A percentile compares a stretch with the other conserved stretches of the same genome.
Conservation (phyloP, 2,888 invertebrate genomes). For the Electrophaes corylata region DNA sequence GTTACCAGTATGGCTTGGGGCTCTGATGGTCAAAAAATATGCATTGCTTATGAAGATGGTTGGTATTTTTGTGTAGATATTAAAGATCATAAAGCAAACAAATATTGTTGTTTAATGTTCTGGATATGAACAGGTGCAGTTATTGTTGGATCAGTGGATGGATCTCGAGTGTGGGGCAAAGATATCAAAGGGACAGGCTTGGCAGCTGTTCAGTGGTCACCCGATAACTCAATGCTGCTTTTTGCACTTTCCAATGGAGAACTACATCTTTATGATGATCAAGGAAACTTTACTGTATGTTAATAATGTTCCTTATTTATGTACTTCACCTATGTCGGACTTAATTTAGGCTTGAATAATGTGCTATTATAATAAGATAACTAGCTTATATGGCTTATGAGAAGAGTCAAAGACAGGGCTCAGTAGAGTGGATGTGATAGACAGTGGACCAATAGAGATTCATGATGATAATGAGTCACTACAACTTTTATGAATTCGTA, state of each 20-base stretch:
- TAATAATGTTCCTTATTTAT: background rate
- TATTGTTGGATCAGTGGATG: constrained; percentile 98
- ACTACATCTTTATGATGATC: constrained; percentile 96
- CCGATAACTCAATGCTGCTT: constrained; percentile 94
- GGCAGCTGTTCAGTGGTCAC: constrained; percentile 97
- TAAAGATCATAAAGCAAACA: too few relatives aligned
- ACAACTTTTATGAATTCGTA: too few relatives aligned
- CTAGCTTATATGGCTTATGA: too few relatives aligned
- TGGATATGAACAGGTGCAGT: constrained; percentile 88
- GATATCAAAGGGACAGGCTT: constrained; percentile 94
- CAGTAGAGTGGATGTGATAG: too few relatives aligned
- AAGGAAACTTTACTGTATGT: constrained; percentile 90
- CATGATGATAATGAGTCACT: too few relatives aligned
- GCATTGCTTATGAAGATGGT: constrained; percentile 99
- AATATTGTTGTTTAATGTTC: background rate
- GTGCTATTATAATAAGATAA: too few relatives aligned
- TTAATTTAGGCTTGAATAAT: too few relatives aligned
- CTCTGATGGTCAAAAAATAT: constrained; percentile 97
- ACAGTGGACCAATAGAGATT: too few relatives aligned
- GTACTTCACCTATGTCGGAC: background rate
- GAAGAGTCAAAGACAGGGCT: too few relatives aligned
- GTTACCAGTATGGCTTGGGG: constrained; percentile 99
- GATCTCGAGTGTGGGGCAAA: constrained; percentile 99
- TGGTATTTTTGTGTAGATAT: constrained; percentile 40
- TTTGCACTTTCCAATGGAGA: constrained; percentile 96